phyloP scores from a whole-genome alignment of 2,113 vertebrate species.

The Mobula birostris region DNA sequence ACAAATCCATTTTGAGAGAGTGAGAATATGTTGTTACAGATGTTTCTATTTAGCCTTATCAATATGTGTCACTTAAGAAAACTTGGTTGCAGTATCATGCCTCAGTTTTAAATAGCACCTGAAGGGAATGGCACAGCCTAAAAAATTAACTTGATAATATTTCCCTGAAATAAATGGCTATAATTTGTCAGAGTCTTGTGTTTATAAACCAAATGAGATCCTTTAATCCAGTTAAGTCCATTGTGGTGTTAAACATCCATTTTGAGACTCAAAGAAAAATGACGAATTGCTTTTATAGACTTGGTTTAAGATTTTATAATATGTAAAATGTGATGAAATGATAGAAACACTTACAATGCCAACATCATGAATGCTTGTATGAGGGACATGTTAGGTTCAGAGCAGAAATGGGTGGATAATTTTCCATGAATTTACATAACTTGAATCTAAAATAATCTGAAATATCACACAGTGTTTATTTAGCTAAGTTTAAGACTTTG shows the following conservation, averaged over 20 bases:
- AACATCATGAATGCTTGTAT: neutral
- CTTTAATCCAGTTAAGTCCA: neutral
- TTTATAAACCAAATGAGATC: neutral
- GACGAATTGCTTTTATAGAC: neutral
- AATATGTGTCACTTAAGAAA: conserved; percentile 32
- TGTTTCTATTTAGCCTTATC: conserved; percentile 18
- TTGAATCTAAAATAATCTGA: neutral
- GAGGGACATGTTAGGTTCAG: neutral
- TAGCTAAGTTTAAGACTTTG: neutral
- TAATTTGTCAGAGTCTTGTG: too few relatives aligned
- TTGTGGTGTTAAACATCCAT: neutral
- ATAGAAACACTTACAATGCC: neutral
- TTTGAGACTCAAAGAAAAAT: neutral
- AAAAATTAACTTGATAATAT: neutral
- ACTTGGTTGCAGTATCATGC: neutral
- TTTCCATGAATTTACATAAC: neutral
- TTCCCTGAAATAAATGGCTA: neutral
- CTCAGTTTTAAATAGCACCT: conserved; percentile 3
- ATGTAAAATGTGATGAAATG: neutral
- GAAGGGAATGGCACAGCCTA: neutral
- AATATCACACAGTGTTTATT: neutral
- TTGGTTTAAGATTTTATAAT: neutral
- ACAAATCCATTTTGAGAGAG: conserved; percentile 17
- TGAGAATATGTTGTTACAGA: conserved; percentile 25
- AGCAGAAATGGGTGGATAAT: neutral